A percentile compares a stretch with the other conserved stretches of the same genome.
Evolutionary conservation across 2,797 vertebrate species (phyloP).

Genomic region (Odontamblyopus rebecca): DNA sequence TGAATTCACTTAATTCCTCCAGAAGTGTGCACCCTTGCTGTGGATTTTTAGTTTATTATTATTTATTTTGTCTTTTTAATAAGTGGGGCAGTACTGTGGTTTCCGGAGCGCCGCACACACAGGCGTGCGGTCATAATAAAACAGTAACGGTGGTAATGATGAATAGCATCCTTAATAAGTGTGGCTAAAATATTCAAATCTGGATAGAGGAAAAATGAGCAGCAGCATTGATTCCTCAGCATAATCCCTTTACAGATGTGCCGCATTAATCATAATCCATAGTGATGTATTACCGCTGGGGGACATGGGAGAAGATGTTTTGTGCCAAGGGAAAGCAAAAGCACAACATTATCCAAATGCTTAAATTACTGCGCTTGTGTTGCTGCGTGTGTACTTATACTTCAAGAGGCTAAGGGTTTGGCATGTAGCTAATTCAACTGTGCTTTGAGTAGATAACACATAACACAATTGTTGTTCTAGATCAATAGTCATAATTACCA

Average conservation of each 20-base stretch:
- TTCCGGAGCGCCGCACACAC: slow-evolving; percentile 20
- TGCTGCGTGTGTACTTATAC: background rate
- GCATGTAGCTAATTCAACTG: background rate
- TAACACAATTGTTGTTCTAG: background rate
- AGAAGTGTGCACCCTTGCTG: slow-evolving; percentile 18
- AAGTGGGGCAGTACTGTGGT: slow-evolving; percentile 10
- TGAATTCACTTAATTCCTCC: slow-evolving; percentile 20
- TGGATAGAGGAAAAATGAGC: slow-evolving; percentile 20
- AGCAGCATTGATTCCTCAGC: slow-evolving; percentile 19
- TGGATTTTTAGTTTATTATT: background rate
- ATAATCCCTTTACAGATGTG: slow-evolving; percentile 35
- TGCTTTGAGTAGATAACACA: background rate
- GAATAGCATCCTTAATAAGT: slow-evolving; percentile 47
- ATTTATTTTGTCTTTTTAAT: slow-evolving; percentile 3
- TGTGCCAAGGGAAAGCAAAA: slow-evolving; percentile 11
- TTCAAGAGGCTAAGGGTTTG: background rate
- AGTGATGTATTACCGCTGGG: slow-evolving; percentile 25
- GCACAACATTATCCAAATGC: slow-evolving; percentile 7
- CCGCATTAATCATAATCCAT: slow-evolving; percentile 29
- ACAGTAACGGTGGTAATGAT: slow-evolving; percentile 33
- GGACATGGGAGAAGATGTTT: slow-evolving; percentile 10
- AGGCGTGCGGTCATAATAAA: slow-evolving; percentile 27
- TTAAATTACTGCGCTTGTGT: slow-evolving; percentile 8
- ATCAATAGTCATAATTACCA: background rate
- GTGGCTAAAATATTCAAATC: slow-evolving; percentile 28